These are phyloP conservation scores for Umimayanthus kanabou DNA, from an alignment of 92 coral and sea anemone species.

Conservation along the genomic window DNA sequence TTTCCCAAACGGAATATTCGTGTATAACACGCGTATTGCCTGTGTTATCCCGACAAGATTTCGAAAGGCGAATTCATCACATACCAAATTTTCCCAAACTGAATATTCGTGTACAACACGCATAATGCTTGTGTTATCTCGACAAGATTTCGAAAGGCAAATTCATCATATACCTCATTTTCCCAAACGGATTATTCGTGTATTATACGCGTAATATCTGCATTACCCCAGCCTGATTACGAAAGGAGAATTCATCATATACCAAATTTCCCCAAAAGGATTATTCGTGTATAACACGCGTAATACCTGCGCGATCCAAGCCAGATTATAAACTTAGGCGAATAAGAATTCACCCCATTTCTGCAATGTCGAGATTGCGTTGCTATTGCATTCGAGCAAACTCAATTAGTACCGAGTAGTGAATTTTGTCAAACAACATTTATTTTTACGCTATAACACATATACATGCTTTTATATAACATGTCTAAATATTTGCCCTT, in stretches of 20 bases:
- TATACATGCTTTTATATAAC: neutral
- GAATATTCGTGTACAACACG: no score
- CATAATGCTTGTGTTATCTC: neutral
- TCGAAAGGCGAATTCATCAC: no score
- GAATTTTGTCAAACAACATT: neutral
- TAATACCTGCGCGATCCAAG: neutral
- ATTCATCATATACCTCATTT: neutral
- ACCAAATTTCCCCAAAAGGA: neutral
- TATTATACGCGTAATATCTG: neutral
- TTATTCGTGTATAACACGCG: neutral
- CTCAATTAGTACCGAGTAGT: neutral
- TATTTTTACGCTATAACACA: neutral
- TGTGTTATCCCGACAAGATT: no score
- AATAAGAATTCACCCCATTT: neutral
- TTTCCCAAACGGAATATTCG: no score
- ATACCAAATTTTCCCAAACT: no score
- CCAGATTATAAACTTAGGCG: neutral
- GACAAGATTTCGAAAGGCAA: neutral
- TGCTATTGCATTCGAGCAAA: neutral
- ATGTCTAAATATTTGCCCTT: neutral
- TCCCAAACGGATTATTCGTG: neutral
- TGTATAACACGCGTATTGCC: no score
- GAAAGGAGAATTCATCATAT: neutral
- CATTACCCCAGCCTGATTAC: neutral
- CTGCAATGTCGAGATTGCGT: conserved; percentile 8